Evolutionary conservation across 23 tunicate genomes (phyloP), one percentile per base, ranked within the genome.

Genomic region (Botrylloides violaceus): DNA sequence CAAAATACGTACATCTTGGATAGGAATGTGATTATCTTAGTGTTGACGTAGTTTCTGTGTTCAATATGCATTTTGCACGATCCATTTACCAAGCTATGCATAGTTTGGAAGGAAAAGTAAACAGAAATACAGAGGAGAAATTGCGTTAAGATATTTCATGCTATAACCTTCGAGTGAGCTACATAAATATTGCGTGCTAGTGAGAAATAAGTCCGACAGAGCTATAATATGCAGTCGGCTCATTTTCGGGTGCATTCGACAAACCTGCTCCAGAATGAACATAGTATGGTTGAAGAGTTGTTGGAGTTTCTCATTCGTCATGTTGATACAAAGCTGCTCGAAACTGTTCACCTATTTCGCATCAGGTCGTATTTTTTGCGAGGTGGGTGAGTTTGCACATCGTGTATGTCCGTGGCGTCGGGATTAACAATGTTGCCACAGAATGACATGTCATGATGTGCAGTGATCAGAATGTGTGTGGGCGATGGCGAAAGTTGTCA

Each of bases 201-300:
- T 43, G 53, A 43, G 53, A 43, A 43, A 43, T 15, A 43, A 43
- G 53, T 43, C 53, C 53, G 53, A 15, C 53, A 43, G 53, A 7
- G 53, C 53, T 15, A 43, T 43, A 9, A 43, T 43, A n/a, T 43
- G 53, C 53, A 15, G 53, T 15, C 53, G 53, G 53, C 53, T 43
- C 53, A 43, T 43, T 43, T 43, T 43, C 12, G 53, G 53, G 53
- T 43, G 53, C 53, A 43, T 7, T 9, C 4, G 35, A 78, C 95
- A 61, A 82, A 92, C 98, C 98, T 92, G 98, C 47, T 92, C 99
- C 32, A 82, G 77, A 18, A 94, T 82, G 77, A 94, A 94, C 99
- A 94, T 94, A 36, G 87, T 82, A 61, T 94, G 99, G 74, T 94
- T 94, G 95, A 86, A 94, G 38, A 94, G 79, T 61, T 86, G 95